phyloP scores from a whole-genome alignment of 2,888 invertebrate genomes.

The Eupithecia tripunctaria region DNA sequence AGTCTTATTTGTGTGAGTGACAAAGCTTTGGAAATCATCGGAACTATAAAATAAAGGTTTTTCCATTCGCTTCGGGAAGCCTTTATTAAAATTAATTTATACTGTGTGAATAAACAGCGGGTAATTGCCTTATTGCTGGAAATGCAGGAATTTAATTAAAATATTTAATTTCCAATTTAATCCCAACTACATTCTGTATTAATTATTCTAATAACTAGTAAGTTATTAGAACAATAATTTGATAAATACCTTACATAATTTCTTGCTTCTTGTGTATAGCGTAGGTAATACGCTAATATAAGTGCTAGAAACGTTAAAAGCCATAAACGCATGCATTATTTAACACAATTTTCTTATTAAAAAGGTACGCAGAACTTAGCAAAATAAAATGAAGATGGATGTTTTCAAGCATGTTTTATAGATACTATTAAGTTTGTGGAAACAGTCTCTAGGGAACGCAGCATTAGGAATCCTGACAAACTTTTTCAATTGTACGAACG shows the following conservation, averaged over 20 bases:
- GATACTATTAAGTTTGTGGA: conserved; percentile 15
- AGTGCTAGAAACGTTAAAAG: too few relatives aligned
- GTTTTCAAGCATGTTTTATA: neutral
- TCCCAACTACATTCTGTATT: too few relatives aligned
- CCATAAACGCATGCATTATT: too few relatives aligned
- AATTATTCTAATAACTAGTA: too few relatives aligned
- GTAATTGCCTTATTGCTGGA: neutral
- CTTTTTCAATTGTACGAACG: conserved; percentile 53
- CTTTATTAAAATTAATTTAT: neutral
- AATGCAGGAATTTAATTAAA: neutral
- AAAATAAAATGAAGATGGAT: neutral
- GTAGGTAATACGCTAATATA: too few relatives aligned
- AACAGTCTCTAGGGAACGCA: conserved; percentile 30
- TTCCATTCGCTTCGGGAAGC: neutral
- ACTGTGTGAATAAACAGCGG: neutral
- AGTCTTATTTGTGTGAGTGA: too few relatives aligned
- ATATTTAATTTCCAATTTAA: neutral
- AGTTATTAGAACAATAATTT: too few relatives aligned
- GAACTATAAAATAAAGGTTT: neutral
- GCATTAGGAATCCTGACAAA: conserved; percentile 45
- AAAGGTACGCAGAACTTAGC: too few relatives aligned
- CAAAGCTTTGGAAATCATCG: neutral
- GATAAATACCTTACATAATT: too few relatives aligned
- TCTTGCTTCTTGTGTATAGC: too few relatives aligned
- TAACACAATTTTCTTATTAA: too few relatives aligned